These are phyloP conservation scores for Oreochromis niloticus DNA, from an alignment of 2,113 vertebrate species.

Conservation along the genomic window DNA sequence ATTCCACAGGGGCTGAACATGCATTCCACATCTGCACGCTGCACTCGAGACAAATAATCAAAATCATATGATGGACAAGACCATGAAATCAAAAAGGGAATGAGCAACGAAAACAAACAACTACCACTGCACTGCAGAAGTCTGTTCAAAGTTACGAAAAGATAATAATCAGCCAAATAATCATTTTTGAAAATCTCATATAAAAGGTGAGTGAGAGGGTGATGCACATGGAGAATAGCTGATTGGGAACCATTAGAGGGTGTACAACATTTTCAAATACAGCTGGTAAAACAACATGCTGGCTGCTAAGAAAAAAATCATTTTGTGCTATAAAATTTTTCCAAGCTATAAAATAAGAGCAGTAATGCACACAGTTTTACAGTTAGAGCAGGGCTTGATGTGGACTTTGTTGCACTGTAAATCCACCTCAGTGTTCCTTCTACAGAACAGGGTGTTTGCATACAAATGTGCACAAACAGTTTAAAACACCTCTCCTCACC, in stretches of 20 bases:
- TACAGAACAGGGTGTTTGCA: not conserved
- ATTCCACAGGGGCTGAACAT: constrained; percentile 74
- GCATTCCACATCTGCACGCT: constrained; percentile 78
- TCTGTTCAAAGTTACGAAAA: not conserved
- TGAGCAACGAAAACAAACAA: constrained; percentile 1
- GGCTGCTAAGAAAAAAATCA: not conserved
- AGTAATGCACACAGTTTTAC: not conserved
- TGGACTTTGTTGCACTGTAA: not conserved
- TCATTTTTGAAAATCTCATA: not conserved
- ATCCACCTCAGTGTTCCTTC: not conserved
- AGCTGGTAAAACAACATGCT: not conserved
- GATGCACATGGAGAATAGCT: not conserved
- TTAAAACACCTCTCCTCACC: not conserved
- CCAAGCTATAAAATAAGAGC: not conserved
- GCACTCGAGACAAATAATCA: constrained; percentile 78
- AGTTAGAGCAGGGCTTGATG: not conserved
- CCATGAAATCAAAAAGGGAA: constrained; percentile 10
- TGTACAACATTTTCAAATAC: not conserved
- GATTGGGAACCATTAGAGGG: not conserved
- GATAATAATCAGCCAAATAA: not conserved
- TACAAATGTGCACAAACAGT: not conserved
- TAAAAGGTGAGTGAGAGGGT: not conserved
- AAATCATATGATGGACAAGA: constrained; percentile 72
- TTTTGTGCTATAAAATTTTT: not conserved
- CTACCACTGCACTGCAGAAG: not conserved